Base-by-base conservation (phyloP, 1,140 invertebrate species). In the Zaprionus nigranus region DNA sequence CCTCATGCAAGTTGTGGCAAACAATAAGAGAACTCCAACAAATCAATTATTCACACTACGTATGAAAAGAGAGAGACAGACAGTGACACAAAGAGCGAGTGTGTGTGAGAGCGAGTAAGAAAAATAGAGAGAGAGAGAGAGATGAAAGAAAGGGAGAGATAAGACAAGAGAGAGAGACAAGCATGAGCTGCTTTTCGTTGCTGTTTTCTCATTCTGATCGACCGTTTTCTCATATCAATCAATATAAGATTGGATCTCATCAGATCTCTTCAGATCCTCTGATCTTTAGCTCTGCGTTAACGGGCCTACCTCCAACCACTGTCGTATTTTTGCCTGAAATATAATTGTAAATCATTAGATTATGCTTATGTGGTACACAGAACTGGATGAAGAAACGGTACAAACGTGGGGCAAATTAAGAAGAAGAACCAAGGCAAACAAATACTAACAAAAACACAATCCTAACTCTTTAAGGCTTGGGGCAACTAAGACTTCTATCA, bases 221-320 rank as follows among this genome's bases (percentile, higher is more conserved):
- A 57, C 46, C 54, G 53, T 13, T 38, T 65, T 56, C 51, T 56
- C 22, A 49, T 63, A 30, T 49, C 6, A 38, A 46, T 17, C 40
- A 46, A 46, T 46, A 46, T 17, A 46, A 46, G 36, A 11, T 43
- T 7, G 2, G 40, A 43, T 43, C n/a, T 43, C 26, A 22, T 49
- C 15, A 30, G 28, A 36, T 64, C n/a, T 43, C 28, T 49, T 49
- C n/a, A 49, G 28, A 36, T 64, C 49, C 15, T 11, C 51, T 3
- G n/a, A 57, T 57, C 36, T 57, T 5, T 13, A 69, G 51, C 15
- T 77, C 60, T 75, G 81, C 63, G 54, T 34, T 36, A 71, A 65
- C n/a, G 59, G 64, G 71, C 94, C 93, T 95, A 96, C 95, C 95
- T 96, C 95, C 95, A 96, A 92, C 93, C 93, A 86, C 94, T 95